These are phyloP conservation scores for Lydus trimaculatus DNA, from an alignment of 2,888 invertebrate genomes.

Conservation along the genomic window DNA sequence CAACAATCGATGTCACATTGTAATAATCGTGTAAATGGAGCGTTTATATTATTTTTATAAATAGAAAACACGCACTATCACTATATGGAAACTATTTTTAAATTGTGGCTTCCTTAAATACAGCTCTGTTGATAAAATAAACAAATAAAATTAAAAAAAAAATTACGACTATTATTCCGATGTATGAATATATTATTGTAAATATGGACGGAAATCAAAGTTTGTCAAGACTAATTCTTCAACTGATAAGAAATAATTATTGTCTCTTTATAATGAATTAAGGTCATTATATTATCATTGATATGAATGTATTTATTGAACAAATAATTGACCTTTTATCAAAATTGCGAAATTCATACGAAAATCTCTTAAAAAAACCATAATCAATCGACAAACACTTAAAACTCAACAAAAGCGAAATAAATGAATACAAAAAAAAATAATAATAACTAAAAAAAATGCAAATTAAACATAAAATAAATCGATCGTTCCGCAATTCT, in stretches of 20 bases:
- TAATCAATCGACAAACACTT: not conserved
- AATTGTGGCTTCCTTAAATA: not conserved
- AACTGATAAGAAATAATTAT: not conserved
- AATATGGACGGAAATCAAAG: too few relatives aligned
- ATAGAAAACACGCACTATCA: conserved; percentile 1
- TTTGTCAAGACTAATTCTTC: not conserved
- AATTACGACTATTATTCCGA: too few relatives aligned
- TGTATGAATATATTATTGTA: too few relatives aligned
- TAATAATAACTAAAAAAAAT: not conserved
- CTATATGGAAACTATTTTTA: not conserved
- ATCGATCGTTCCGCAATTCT: conserved; percentile 4
- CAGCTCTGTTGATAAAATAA: not conserved
- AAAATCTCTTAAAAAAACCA: not conserved
- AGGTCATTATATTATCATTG: not conserved
- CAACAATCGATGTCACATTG: not conserved
- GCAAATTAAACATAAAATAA: not conserved
- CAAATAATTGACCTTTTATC: not conserved
- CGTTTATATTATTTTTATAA: not conserved
- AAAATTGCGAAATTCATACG: not conserved
- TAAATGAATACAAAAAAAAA: not conserved
- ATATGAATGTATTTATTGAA: too few relatives aligned
- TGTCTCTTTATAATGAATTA: not conserved
- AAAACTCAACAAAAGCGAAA: not conserved
- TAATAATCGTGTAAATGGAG: not conserved
- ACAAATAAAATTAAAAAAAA: not conserved